Conservation (phyloP, 2,888 invertebrate genomes). For the Tinea semifulvella region DNA sequence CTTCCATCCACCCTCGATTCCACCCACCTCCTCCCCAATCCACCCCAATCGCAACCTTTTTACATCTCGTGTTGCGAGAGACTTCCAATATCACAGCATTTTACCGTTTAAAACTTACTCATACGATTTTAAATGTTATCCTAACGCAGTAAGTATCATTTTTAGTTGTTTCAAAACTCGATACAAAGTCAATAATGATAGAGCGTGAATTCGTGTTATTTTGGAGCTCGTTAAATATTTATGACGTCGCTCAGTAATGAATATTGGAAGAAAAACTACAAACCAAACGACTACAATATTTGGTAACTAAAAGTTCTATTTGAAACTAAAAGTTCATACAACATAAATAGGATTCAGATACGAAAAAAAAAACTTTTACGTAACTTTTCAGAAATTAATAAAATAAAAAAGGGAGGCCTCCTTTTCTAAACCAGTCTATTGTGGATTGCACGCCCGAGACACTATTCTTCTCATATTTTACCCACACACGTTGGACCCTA, state of each 20-base stretch:
- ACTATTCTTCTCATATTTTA: too few species aligned
- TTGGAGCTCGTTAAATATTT: constrained; percentile 11
- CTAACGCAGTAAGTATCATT: neutral
- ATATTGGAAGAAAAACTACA: neutral
- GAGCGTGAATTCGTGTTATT: constrained; percentile 7
- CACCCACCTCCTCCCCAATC: neutral
- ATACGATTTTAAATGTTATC: neutral
- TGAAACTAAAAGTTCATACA: too few species aligned
- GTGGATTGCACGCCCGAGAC: too few species aligned
- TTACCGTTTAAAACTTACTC: neutral
- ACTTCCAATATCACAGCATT: constrained; percentile 5
- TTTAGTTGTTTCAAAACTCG: neutral
- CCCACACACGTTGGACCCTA: too few species aligned
- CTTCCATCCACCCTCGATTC: neutral
- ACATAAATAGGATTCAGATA: too few species aligned
- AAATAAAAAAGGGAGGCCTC: too few species aligned
- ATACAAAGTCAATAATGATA: constrained; percentile 8
- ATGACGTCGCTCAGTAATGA: constrained; percentile 8
- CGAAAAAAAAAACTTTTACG: too few species aligned
- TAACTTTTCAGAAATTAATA: too few species aligned
- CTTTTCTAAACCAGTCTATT: too few species aligned
- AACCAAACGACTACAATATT: too few species aligned
- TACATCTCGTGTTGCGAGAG: constrained; percentile 1
- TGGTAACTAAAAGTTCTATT: too few species aligned
- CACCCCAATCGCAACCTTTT: neutral